A percentile compares a stretch with the other conserved stretches of the same genome.
Conservation (phyloP, 2,797 vertebrate genomes). For the Phoxinus dragarum region DNA sequence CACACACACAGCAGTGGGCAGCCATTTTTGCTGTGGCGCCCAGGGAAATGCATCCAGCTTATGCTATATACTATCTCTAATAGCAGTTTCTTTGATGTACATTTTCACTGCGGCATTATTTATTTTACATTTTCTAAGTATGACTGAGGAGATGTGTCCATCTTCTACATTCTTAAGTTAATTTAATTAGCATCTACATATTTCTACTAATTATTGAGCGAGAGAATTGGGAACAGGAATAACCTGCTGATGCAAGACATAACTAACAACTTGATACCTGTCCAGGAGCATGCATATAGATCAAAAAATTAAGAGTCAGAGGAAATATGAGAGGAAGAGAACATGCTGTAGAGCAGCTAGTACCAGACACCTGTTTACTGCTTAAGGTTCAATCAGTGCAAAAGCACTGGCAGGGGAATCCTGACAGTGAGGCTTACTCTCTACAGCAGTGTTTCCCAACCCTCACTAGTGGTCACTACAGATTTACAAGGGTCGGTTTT, state of each 20-base stretch:
- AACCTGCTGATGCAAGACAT: conserved; percentile 52
- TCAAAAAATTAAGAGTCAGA: conserved; percentile 25
- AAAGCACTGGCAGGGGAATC: not conserved
- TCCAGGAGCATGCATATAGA: conserved; percentile 33
- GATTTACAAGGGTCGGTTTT: not conserved
- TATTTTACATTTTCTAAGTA: not conserved
- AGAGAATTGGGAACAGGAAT: conserved; percentile 48
- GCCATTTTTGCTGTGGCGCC: too few species aligned
- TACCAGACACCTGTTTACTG: conserved; percentile 45
- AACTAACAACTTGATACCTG: conserved; percentile 50
- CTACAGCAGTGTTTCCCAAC: not conserved
- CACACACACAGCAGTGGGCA: too few species aligned
- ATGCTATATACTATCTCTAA: not conserved
- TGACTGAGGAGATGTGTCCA: not conserved
- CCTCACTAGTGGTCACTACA: not conserved
- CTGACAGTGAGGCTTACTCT: not conserved
- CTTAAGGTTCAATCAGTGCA: conserved; percentile 11
- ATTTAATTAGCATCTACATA: conserved; percentile 24
- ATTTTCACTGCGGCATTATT: not conserved
- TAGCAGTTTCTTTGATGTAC: not conserved
- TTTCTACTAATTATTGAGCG: conserved; percentile 21
- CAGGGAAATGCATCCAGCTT: not conserved
- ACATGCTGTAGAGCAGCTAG: conserved; percentile 22
- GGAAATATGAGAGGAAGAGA: conserved; percentile 52
- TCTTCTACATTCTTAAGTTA: conserved; percentile 6